phyloP scores from a whole-genome alignment of 2,797 vertebrate genomes.

The Lacerta bilineata region DNA sequence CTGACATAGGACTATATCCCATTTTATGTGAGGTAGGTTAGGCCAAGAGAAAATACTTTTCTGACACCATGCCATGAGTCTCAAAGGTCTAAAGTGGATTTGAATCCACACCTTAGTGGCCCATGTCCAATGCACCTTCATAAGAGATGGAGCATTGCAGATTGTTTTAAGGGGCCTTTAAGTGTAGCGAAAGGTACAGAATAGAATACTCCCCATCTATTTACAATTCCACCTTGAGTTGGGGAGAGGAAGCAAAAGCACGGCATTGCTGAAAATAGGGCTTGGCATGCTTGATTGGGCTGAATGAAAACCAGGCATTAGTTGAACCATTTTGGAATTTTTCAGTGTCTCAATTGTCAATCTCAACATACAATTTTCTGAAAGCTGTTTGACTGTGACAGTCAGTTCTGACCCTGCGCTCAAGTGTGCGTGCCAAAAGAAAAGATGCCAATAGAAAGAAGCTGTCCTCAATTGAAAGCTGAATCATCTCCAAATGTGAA shows the following conservation, averaged over 20 bases:
- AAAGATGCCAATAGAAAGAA: constrained; percentile 18
- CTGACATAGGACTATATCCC: neutral
- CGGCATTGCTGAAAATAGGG: neutral
- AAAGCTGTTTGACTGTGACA: constrained; percentile 35
- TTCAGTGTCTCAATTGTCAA: constrained; percentile 1
- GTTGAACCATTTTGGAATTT: neutral
- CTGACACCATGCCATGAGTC: neutral
- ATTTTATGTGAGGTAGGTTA: neutral
- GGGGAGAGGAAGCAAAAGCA: neutral
- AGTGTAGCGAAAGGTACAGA: neutral
- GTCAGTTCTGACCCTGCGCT: neutral
- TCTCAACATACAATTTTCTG: constrained; percentile 17
- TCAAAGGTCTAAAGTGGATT: neutral
- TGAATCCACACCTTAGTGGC: neutral
- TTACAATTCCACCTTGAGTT: constrained; percentile 11
- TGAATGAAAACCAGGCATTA: constrained; percentile 19
- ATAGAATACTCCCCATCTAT: constrained; percentile 11
- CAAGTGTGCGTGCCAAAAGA: neutral
- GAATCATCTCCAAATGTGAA: constrained; percentile 26
- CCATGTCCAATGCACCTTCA: neutral
- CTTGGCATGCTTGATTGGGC: constrained; percentile 9
- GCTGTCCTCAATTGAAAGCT: constrained; percentile 6
- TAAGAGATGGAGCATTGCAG: neutral
- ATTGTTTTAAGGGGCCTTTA: neutral
- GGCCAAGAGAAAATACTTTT: neutral